Base-by-base conservation (phyloP, 2,797 vertebrate species). In the Gymnoscopelus braueri region DNA sequence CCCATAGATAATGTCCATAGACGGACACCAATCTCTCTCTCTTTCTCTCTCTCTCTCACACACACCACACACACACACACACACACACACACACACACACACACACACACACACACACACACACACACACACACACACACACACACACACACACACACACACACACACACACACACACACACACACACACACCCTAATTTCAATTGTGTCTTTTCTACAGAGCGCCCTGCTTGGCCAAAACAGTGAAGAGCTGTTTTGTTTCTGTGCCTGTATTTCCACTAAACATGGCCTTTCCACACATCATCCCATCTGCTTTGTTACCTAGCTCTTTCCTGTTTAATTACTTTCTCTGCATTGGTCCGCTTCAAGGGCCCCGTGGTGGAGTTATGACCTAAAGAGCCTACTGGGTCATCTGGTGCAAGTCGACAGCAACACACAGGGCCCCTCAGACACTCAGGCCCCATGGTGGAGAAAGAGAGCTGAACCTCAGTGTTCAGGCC, bases 401-500 rank as follows among this genome's bases (percentile, higher is more conserved):
- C 39, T 10, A 44, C 39, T 44, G 39, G 39, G 39, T 44, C 39
- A 44, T 44, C 39, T 44, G 39, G 39, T 44, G 39, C 39, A 44
- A 8, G 39, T 8, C 8, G 39, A 23, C 53, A 55, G 15, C 19
- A 24, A 12, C 15, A 55, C 57, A 29, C 13, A n/a, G 15, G 51
- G 19, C 57, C 24, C 23, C 15, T 52, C 44, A 47, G 15, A 49
- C 14, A 23, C 32, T 62, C 60, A 57, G 74, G 71, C 29, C 74
- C 76, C 60, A 32, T 3, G 56, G 65, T 67, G 70, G 77, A 73
- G 71, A 75, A 32, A 69, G 67, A 74, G 80, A 79, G 71, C 80
- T 61, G 69, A 74, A 77, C 74, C 76, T 80, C 47, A 4, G 29
- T 5, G 77, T 77, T 77, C 70, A 84, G 73, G 78, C 77, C 82